phyloP scores from a whole-genome alignment of 2,113 vertebrate species.

The Rutilus rutilus region DNA sequence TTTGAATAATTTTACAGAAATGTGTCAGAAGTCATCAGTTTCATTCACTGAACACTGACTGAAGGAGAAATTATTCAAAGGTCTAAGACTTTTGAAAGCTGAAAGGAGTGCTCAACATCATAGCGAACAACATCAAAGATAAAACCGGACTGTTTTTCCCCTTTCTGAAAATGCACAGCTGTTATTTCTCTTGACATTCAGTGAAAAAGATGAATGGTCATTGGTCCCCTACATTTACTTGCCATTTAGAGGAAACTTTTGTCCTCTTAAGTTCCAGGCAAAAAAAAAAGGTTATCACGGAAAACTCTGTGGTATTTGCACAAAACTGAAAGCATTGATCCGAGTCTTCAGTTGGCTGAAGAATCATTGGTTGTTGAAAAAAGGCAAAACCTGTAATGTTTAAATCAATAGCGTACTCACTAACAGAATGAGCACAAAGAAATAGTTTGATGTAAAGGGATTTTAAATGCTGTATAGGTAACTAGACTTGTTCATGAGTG shows the following conservation, averaged over 20 bases:
- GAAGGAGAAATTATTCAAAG: conserved; percentile 10
- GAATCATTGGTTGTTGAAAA: not conserved
- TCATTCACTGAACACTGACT: not conserved
- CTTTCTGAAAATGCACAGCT: not conserved
- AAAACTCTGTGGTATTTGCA: not conserved
- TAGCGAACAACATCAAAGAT: not conserved
- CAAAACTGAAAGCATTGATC: not conserved
- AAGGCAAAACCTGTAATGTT: not conserved
- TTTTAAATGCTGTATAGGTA: not conserved
- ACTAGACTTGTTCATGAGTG: not conserved
- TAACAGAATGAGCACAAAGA: not conserved
- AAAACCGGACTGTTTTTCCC: not conserved
- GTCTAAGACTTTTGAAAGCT: not conserved
- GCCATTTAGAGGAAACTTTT: not conserved
- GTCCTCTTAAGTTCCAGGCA: not conserved
- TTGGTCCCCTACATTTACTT: not conserved
- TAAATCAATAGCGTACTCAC: not conserved
- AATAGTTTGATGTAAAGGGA: not conserved
- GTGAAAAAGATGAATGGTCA: not conserved
- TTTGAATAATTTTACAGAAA: conserved; percentile 15
- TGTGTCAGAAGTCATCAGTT: conserved; percentile 23
- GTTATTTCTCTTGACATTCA: not conserved
- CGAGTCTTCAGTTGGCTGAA: not conserved
- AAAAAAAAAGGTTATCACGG: not conserved
- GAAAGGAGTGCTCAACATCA: not conserved